Conservation (phyloP, 1,140 invertebrate species). For the Eurytemora carolleeae region DNA sequence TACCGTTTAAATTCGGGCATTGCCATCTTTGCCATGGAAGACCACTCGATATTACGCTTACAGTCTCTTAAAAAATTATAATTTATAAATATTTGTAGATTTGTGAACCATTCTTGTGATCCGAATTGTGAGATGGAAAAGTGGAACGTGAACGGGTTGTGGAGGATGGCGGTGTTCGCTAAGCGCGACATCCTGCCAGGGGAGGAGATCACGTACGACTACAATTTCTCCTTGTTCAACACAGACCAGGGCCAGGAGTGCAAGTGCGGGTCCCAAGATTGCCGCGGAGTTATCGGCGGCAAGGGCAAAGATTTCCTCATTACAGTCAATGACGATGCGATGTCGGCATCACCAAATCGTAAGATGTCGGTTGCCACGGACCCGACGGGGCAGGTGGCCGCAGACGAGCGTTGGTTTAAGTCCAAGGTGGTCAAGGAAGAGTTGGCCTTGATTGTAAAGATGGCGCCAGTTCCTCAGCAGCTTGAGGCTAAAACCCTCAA, state of each 20-base stretch:
- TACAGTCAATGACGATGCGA: background rate
- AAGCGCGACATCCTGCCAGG: slow-evolving; percentile 60
- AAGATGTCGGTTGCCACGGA: background rate
- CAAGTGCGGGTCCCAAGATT: slow-evolving; percentile 53
- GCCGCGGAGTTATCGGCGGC: slow-evolving; percentile 82
- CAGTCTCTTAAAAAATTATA: too few relatives aligned
- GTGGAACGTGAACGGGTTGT: slow-evolving; percentile 86
- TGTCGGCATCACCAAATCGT: background rate
- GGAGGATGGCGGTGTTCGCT: slow-evolving; percentile 85
- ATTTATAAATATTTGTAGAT: slow-evolving; percentile 34
- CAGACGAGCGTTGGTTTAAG: background rate
- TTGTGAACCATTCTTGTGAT: slow-evolving; percentile 93
- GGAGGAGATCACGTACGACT: slow-evolving; percentile 86
- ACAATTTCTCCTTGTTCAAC: slow-evolving; percentile 72
- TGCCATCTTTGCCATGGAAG: too few relatives aligned
- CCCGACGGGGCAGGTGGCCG: too few relatives aligned
- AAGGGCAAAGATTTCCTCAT: slow-evolving; percentile 42
- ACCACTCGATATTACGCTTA: too few relatives aligned
- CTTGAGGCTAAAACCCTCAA: background rate
- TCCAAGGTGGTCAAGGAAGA: background rate
- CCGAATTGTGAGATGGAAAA: slow-evolving; percentile 99
- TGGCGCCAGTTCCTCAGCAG: background rate
- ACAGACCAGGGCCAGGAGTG: slow-evolving; percentile 51
- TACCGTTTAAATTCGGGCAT: too few relatives aligned
- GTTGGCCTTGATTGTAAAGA: background rate